Percentiles rank a stretch among this genome's conserved stretches.
Evolutionary conservation across 64 coral and sea anemone species (phyloP).

Genomic region (Platygyra sinensis): DNA sequence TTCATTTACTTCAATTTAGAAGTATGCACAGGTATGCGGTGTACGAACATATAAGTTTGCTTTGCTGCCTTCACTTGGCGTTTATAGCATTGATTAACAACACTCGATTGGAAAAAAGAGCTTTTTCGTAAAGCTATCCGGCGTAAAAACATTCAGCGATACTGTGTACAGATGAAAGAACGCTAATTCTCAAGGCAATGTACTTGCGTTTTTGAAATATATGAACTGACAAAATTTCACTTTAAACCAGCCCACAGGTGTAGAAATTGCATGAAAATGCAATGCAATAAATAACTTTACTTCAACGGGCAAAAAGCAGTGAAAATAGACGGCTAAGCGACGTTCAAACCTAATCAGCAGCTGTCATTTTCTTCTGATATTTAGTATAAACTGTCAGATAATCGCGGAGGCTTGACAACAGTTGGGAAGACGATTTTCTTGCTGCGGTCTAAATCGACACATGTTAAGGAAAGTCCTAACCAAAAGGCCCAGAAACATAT

Average conservation of each 20-base stretch:
- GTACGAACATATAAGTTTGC: background rate
- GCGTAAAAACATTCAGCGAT: no score
- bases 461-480: conserved; percentile 4
- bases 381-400: conserved; percentile 6
- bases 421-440: conserved; percentile 27
- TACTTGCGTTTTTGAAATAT: background rate
- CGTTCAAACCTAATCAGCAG: no score
- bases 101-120: background rate
- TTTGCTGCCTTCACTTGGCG: background rate
- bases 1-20: background rate
- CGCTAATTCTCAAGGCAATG: background rate
- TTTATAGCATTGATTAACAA: background rate
- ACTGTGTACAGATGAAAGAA: no score
- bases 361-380: background rate
- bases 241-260: conserved; percentile 12
- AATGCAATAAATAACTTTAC: background rate
- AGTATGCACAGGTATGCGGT: background rate
- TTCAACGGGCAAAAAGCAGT: conserved; percentile 1
- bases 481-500: conserved; percentile 14
- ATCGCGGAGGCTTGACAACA: background rate
- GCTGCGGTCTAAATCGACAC: conserved; percentile 5
- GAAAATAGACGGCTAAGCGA: conserved; percentile 17
- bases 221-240: background rate
- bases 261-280: conserved; percentile 12
- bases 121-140: background rate